Percentiles rank a stretch among this genome's conserved stretches.
Conservation (phyloP, 23 tunicate genomes). For the Aplidium turbinatum region DNA sequence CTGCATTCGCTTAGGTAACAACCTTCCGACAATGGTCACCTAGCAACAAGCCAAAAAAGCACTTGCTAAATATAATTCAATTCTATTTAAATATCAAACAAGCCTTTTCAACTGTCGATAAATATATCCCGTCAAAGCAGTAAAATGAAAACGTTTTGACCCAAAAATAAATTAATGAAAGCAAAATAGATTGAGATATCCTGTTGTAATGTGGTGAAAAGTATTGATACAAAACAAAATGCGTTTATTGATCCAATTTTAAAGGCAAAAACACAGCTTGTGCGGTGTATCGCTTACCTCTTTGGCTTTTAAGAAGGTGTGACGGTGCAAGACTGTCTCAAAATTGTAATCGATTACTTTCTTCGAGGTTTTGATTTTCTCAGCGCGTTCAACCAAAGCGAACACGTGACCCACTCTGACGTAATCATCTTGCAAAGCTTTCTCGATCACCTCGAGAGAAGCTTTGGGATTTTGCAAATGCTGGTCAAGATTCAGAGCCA, state of each 20-base stretch:
- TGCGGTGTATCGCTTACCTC: conserved; percentile 19
- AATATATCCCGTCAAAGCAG: no score
- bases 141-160: no score
- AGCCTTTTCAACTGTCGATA: no score
- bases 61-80: not conserved
- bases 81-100: not conserved
- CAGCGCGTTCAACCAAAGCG: conserved; percentile 46
- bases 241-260: not conserved
- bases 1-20: conserved; percentile 79
- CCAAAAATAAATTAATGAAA: no score
- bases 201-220: no score
- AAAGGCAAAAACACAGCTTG: not conserved
- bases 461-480: conserved; percentile 57
- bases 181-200: no score
- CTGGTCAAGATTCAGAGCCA: conserved; percentile 68
- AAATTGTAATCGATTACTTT: conserved; percentile 21
- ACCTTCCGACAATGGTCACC: conserved; percentile 67
- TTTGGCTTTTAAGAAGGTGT: conserved; percentile 16
- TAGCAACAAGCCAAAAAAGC: not conserved
- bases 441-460: conserved; percentile 39
- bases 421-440: conserved; percentile 26
- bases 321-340: not conserved
- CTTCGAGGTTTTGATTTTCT: conserved; percentile 5
- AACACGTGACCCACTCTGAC: conserved; percentile 74
- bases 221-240: no score